phyloP scores from a whole-genome alignment of 2,113 vertebrate species.

The Litocranius walleri region DNA sequence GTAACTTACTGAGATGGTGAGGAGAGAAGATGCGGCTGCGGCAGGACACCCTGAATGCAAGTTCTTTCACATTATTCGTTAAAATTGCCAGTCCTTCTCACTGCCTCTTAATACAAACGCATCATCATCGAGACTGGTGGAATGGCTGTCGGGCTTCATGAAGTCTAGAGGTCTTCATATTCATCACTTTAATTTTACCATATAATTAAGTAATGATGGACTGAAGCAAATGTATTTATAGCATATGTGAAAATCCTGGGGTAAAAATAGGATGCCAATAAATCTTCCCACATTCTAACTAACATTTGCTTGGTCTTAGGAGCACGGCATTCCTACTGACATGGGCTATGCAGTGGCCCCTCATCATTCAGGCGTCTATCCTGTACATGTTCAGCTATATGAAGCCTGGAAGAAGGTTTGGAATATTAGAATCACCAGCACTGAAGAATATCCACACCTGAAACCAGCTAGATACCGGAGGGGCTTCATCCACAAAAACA shows the following conservation, averaged over 20 bases:
- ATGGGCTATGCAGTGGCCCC: slow-evolving; percentile 96
- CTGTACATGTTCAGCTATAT: slow-evolving; percentile 95
- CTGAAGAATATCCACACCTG: slow-evolving; percentile 97
- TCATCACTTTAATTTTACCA: not conserved
- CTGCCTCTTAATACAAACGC: not conserved
- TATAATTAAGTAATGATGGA: not conserved
- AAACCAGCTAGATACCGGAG: slow-evolving; percentile 94
- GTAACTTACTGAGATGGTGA: not conserved
- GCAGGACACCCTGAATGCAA: not conserved
- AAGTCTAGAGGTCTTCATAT: not conserved
- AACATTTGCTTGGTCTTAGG: slow-evolving; percentile 79
- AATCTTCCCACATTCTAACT: not conserved
- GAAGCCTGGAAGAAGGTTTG: slow-evolving; percentile 97
- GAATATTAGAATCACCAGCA: slow-evolving; percentile 96
- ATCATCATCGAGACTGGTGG: not conserved
- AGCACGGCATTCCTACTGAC: slow-evolving; percentile 94
- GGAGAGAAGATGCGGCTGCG: not conserved
- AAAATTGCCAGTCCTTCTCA: not conserved
- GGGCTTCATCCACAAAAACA: slow-evolving; percentile 94
- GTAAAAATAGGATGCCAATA: not conserved
- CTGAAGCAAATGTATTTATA: not conserved
- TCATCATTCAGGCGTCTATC: slow-evolving; percentile 97
- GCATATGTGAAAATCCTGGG: not conserved
- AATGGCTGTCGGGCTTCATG: not conserved
- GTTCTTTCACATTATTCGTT: not conserved